Evolutionary conservation across 2,113 vertebrate genomes (phyloP).

Genomic region (Pollachius pollachius): DNA sequence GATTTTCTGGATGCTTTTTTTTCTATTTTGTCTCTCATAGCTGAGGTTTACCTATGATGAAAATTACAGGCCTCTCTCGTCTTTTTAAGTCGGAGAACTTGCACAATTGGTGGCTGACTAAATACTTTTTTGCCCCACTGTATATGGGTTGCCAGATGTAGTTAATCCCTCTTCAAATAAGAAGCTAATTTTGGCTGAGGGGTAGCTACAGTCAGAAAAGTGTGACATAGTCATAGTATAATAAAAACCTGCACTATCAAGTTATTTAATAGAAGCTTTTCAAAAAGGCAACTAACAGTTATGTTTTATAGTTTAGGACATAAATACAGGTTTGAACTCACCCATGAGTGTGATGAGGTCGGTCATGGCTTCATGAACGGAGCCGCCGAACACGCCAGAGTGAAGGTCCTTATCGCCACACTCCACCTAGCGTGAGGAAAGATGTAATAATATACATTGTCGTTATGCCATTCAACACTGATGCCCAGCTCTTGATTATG

Average conservation of each 20-base stretch:
- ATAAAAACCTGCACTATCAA: neutral
- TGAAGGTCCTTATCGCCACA: conserved; percentile 86
- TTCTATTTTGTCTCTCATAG: no score
- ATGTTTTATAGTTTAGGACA: accelerated
- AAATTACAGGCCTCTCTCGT: no score
- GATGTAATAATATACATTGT: no score
- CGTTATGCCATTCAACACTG: no score
- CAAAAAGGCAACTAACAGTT: neutral
- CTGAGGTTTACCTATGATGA: no score
- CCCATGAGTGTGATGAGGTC: conserved; percentile 92
- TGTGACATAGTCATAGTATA: no score
- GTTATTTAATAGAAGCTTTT: neutral
- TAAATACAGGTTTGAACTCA: conserved; percentile 53
- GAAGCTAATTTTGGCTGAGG: neutral
- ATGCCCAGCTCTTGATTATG: no score
- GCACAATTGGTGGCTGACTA: no score
- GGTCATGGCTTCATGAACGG: conserved; percentile 92
- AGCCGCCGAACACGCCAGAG: conserved; percentile 94
- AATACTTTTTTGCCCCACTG: no score
- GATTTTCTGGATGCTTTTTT: no score
- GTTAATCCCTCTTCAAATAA: neutral
- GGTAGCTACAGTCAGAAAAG: no score
- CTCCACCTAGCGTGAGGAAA: neutral
- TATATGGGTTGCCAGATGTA: neutral
- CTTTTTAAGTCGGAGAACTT: no score